Conservation (phyloP, 37 sponge, comb jelly and placozoan species). For the Haliclona indistincta region DNA sequence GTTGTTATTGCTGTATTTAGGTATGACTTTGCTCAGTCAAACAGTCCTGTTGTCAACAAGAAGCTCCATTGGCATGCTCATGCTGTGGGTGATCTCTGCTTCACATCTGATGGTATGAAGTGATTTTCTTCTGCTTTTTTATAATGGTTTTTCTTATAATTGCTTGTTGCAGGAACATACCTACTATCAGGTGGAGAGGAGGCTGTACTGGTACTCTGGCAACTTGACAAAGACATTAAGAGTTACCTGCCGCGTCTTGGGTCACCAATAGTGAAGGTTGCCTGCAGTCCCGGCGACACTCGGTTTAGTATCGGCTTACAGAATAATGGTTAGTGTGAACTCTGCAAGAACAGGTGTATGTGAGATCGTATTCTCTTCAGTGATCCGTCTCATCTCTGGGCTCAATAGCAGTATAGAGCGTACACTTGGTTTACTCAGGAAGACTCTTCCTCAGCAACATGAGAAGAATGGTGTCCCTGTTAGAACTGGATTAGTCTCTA, state of each 20-base stretch:
- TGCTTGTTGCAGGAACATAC: slow-evolving; percentile 56
- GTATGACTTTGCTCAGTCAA: slow-evolving; percentile 50
- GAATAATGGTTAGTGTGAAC: slow-evolving; percentile 57
- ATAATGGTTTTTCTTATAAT: neutral
- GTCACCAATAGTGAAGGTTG: slow-evolving; percentile 53
- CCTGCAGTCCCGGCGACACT: slow-evolving; percentile 49
- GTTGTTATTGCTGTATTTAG: slow-evolving; percentile 30
- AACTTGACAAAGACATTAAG: slow-evolving; percentile 56
- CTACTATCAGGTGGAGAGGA: slow-evolving; percentile 94
- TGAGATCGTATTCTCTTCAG: slow-evolving; percentile 24
- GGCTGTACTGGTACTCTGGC: slow-evolving; percentile 90
- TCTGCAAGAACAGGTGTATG: neutral
- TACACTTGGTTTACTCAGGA: slow-evolving; percentile 48
- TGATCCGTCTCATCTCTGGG: slow-evolving; percentile 65
- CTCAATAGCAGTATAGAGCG: slow-evolving; percentile 44
- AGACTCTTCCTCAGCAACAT: slow-evolving; percentile 14
- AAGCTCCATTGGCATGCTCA: slow-evolving; percentile 94
- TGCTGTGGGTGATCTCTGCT: slow-evolving; percentile 64
- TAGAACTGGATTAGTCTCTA: slow-evolving; percentile 65
- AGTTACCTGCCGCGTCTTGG: slow-evolving; percentile 85
- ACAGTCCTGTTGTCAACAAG: slow-evolving; percentile 28
- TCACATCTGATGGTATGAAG: slow-evolving; percentile 73
- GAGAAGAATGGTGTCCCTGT: slow-evolving; percentile 62
- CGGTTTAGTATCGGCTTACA: slow-evolving; percentile 64
- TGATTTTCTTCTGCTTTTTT: neutral